phyloP scores from a whole-genome alignment of 2,797 vertebrate genomes.

The Allobates femoralis region DNA sequence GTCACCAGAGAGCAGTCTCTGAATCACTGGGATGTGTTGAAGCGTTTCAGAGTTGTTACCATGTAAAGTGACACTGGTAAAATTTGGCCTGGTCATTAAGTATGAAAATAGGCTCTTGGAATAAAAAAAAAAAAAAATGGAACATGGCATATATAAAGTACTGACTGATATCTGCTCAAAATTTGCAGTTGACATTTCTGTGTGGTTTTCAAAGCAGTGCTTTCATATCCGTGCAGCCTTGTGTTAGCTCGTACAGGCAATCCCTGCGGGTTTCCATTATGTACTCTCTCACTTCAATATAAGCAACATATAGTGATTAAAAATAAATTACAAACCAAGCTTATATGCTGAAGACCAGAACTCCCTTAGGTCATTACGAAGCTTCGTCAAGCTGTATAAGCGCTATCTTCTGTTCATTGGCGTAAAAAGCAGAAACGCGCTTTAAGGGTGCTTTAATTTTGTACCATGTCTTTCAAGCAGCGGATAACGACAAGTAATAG shows the following conservation, averaged over 20 bases:
- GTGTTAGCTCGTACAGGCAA: neutral
- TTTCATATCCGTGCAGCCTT: neutral
- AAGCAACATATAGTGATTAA: neutral
- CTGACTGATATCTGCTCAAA: too few relatives aligned
- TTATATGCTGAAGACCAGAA: neutral
- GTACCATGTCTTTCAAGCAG: neutral
- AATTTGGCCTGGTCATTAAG: too few relatives aligned
- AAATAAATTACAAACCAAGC: constrained; percentile 13
- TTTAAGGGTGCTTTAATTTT: neutral
- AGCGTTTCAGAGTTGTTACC: too few relatives aligned
- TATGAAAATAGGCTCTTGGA: too few relatives aligned
- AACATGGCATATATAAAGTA: too few relatives aligned
- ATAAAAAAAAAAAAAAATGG: too few relatives aligned
- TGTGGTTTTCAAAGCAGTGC: neutral
- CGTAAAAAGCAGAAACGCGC: neutral
- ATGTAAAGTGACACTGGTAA: too few relatives aligned
- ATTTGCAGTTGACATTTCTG: neutral
- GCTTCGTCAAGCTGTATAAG: neutral
- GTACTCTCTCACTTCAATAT: neutral
- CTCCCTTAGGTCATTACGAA: constrained; percentile 27
- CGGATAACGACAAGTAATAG: constrained; percentile 26
- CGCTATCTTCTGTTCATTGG: neutral
- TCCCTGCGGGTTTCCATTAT: neutral
- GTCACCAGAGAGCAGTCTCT: too few relatives aligned
- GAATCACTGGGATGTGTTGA: too few relatives aligned